Percentiles rank a stretch among this genome's conserved stretches.
Evolutionary conservation across 2,113 vertebrate genomes (phyloP).

Genomic region (Oreocharis arfaki): DNA sequence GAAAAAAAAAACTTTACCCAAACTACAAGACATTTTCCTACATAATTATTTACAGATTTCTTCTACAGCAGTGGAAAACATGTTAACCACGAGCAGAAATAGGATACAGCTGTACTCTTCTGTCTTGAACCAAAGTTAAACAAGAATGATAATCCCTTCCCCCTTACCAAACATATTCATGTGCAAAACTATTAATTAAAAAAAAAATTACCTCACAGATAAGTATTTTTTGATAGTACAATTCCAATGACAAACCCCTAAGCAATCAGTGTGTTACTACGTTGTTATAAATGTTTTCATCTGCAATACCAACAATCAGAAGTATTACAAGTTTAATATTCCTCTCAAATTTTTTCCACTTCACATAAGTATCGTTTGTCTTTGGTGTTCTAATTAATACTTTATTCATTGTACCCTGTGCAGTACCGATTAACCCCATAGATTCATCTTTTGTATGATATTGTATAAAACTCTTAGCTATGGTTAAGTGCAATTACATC

Average conservation of each 20-base stretch:
- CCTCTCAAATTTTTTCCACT: background rate
- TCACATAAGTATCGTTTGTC: background rate
- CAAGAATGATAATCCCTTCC: background rate
- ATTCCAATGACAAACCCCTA: background rate
- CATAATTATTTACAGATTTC: background rate
- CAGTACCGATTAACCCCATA: background rate
- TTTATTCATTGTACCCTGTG: background rate
- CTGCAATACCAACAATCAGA: background rate
- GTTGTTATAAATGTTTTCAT: background rate
- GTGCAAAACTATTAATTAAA: background rate
- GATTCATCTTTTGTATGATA: background rate
- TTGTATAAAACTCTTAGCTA: background rate
- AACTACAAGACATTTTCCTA: background rate
- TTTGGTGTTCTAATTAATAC: background rate
- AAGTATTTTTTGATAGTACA: background rate
- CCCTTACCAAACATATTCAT: background rate
- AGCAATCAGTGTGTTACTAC: background rate
- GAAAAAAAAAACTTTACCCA: background rate
- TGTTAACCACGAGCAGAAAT: background rate
- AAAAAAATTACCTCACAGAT: background rate
- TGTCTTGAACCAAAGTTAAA: background rate
- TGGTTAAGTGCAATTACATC: background rate
- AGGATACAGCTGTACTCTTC: background rate
- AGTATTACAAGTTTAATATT: background rate
- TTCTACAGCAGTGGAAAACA: background rate